Conservation (phyloP, 2,888 invertebrate species). For the Nematopogon swammerdamellus region DNA sequence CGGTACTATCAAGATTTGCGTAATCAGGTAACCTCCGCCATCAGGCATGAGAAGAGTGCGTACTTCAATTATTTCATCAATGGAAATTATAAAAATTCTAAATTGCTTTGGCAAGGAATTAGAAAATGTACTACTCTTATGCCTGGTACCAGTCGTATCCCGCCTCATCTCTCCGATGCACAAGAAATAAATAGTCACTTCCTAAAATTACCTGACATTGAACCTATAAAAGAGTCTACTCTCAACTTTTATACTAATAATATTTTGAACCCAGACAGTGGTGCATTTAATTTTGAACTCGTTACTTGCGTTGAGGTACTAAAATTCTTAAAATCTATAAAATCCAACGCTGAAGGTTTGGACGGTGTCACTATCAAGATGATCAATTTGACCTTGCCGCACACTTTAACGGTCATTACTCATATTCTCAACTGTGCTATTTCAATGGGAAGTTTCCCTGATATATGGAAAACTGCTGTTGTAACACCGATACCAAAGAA, state of each 20-base stretch:
- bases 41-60: constrained; percentile 10
- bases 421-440: constrained; percentile 8
- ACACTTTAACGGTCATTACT: constrained; percentile 7
- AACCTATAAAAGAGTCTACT: background rate
- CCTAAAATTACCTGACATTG: background rate
- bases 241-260: background rate
- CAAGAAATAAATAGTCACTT: constrained; percentile 3
- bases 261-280: background rate
- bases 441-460: constrained; percentile 5
- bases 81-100: constrained; percentile 7
- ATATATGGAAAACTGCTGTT: constrained; percentile 7
- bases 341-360: constrained; percentile 8
- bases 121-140: constrained; percentile 1
- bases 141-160: background rate
- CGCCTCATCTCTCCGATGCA: background rate
- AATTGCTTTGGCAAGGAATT: constrained; percentile 6
- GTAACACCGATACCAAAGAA: constrained; percentile 10
- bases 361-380: constrained; percentile 8
- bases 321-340: constrained; percentile 7
- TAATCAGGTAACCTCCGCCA: constrained; percentile 7
- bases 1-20: constrained; percentile 5
- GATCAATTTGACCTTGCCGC: constrained; percentile 8
- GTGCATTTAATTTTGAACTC: background rate
- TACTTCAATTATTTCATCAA: constrained; percentile 10
- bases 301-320: constrained; percentile 2